Base-by-base conservation (phyloP, 1,140 invertebrate genomes). In the Belonocnema kinseyi region DNA sequence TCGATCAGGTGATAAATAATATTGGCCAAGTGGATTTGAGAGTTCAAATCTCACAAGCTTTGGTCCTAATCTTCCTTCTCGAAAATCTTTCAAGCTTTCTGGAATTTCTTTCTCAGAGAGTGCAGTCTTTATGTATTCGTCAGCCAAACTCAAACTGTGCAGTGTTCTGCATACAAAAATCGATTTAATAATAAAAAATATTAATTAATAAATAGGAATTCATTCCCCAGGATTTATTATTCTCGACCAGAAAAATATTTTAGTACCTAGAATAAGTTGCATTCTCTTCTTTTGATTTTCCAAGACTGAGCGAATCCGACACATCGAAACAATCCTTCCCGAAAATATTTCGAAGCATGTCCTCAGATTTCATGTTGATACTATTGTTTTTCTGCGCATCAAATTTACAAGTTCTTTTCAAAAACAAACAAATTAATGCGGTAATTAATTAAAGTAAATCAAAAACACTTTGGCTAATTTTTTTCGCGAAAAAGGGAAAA, bases 21-120 rank as follows among this genome's bases (percentile, higher is more conserved):
- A 90, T 3, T 92, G 89, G 8, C 93, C 94, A 79, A 91, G 89
- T 90, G 93, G 92, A 33, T 92, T 92, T 2, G 92, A 91, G 5
- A 93, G 92, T 84, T 96, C 95, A 86, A 95, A 95, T 33, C 92
- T 90, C 3, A 95, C 94, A 40, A 92, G 66, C 80, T 91, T 91
- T 0, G 92, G 92, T 52, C 93, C 93, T 50, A 93, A 81, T 50
- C 92, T 87, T 7, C 93, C 93, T 4, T 81, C 82, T 75, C 91
- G 88, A 17, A 90, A 85, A 76, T 93, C 92, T 5, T 87, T 85
- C 13, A 78, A 52, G 83, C 84, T 21, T 50, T 83, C 85, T 83
- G 46, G n/a, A 12, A 79, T 77, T 70, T 77, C 80, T 17, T 83
- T 51, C 56, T 85, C 76, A 12, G 70, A 72, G 1, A 89, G 73